Evolutionary conservation across 2,113 vertebrate species (phyloP), one percentile per base, ranked within the genome.

Genomic region (Psophia crepitans): DNA sequence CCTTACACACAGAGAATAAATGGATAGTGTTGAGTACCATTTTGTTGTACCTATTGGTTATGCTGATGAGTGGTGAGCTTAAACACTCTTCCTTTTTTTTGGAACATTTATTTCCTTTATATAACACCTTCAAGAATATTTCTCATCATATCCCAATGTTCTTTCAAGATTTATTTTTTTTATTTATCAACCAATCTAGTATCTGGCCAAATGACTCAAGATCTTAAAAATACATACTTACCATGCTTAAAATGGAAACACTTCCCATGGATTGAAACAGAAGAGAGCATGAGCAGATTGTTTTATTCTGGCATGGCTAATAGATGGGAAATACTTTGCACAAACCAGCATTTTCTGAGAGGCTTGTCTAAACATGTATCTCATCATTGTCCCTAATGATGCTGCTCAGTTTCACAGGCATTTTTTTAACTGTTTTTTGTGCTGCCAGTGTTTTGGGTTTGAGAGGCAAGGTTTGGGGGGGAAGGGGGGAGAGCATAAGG

Each of bases 341-440:
- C 68, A 91, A 66, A 39, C 0, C 8, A 16, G 27, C 0, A 0
- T 4, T 9, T 81, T 84, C 26, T 39, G 33, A 56, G 33, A 60
- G 1, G 2, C 4, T 60, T 78, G 12, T 71, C 43, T 90, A 68
- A 82, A 51, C 18, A 33, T 56, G 20, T 63, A 68, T 14, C 4
- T n/a, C 6, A 20, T 71, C 5, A 5, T 37, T 49, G 26, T 15
- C 54, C 15, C 7, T 70, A 57, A 74, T 8, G 18, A 16, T 78
- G 35, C 15, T 1, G 2, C 26, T 82, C 18, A 58, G 43, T 64
- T 94, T 86, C 32, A 68, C 17, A 39, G 14, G 5, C 23, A 39
- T 37, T 66, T 43, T 43, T 75, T 87, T 22, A 66, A 68, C 22
- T 43, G 51, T 0, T 58, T 71, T 82, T 79, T 87, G 16, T 91